Base-by-base conservation (phyloP, 2,113 vertebrate species). In the Sebastes fasciatus region DNA sequence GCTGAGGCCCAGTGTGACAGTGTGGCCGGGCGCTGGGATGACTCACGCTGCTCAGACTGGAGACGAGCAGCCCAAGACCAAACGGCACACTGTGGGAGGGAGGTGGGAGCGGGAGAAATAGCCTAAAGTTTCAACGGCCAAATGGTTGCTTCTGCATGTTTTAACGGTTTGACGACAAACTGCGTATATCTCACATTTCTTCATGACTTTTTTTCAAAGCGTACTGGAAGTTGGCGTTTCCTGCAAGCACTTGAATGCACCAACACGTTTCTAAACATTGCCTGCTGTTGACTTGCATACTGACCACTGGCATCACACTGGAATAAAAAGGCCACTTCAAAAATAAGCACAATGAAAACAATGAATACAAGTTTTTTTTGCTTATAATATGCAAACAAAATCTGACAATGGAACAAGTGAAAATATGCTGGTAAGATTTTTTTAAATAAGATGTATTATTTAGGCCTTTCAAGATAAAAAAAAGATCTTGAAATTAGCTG, bases 21-120 rank as follows among this genome's bases (percentile, higher is more conserved):
- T 19, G 66, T 67, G 84, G 60, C 82, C 70, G 52, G 68, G 58
- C 61, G 71, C 43, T 61, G 13, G 52, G 51, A 82, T 86, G 83
- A 86, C 46, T 89, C 86, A 76, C n/a, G 12, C 19, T 23, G 46
- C 69, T 69, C 46, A 90, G 69, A 49, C 62, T 26, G 57, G 76
- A 87, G 70, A 79, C 71, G 58, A 72, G 73, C 74, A 79, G 79
- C 70, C 55, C 43, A 8, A 26, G 26, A 48, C 77, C 8, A 16
- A 76, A 71, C 74, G 12, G 8, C 73, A 80, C 70, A 21, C 11
- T 62, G 65, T 63, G 23, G 21, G 34, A 68, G 23, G 58, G 46
- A 65, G 26, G 46, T 51, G 43, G 48, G 49, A 73, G 57, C 2
- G 11, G 48, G 10, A 21, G 46, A 52, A n/a, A n/a, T 19, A 58